Conservation (phyloP, 2,797 vertebrate species). For the Pygocentrus nattereri region DNA sequence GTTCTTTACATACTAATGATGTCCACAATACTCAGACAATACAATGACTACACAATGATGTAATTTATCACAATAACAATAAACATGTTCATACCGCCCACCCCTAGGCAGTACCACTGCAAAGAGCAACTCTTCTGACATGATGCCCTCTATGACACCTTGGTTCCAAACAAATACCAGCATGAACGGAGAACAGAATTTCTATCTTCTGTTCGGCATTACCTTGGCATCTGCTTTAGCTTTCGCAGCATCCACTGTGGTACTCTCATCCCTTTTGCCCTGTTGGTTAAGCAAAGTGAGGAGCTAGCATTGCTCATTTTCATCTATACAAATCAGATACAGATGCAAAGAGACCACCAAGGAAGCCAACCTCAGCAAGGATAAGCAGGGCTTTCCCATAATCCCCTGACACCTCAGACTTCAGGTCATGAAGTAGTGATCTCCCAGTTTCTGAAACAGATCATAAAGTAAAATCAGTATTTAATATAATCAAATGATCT, state of each 20-base stretch:
- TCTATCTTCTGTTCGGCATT: background rate
- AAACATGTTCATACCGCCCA: too few relatives aligned
- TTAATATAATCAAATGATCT: background rate
- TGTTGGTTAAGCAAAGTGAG: conserved; percentile 53
- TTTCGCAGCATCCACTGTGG: conserved; percentile 76
- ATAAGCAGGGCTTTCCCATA: conserved; percentile 83
- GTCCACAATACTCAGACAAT: too few relatives aligned
- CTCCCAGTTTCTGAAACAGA: conserved; percentile 79
- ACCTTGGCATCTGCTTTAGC: conserved; percentile 87
- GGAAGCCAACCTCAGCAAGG: conserved; percentile 82
- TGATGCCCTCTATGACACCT: background rate
- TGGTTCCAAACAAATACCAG: background rate
- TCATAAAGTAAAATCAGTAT: background rate
- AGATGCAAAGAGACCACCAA: background rate
- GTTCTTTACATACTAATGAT: too few relatives aligned
- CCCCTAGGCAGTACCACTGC: background rate
- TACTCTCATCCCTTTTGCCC: conserved; percentile 84
- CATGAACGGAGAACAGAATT: background rate
- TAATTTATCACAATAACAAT: too few relatives aligned
- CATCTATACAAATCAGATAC: conserved; percentile 20
- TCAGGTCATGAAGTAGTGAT: conserved; percentile 78
- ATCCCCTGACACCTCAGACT: conserved; percentile 86
- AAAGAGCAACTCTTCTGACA: background rate
- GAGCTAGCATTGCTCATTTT: conserved; percentile 6
- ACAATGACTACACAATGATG: too few relatives aligned